These are phyloP conservation scores for Pangasianodon hypophthalmus DNA, from an alignment of 2,113 vertebrate species.

Conservation along the genomic window DNA sequence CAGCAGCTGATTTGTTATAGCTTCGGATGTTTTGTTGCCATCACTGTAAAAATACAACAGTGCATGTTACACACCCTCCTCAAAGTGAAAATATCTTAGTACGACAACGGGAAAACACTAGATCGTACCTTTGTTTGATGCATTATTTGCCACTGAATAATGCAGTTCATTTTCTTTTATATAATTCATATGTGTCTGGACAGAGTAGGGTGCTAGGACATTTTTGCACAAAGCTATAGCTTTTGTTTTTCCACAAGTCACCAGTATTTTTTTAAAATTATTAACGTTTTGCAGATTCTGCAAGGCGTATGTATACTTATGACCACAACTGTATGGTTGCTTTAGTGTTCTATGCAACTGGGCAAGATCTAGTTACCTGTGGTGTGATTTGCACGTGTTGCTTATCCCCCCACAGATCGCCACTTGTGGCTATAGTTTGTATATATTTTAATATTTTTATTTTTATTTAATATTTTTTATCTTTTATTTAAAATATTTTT, in stretches of 20 bases:
- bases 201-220: slow-evolving; percentile 23
- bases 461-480: no score
- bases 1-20: slow-evolving; percentile 17
- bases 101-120: slow-evolving; percentile 20
- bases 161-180: slow-evolving; percentile 35
- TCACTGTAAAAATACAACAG: slow-evolving; percentile 32
- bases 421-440: no score
- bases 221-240: slow-evolving; percentile 15
- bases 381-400: no score
- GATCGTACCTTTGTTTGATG: no score
- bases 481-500: no score
- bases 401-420: no score
- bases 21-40: slow-evolving; percentile 9
- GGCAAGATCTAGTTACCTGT: no score
- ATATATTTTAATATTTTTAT: no score
- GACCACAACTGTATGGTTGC: no score
- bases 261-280: background rate
- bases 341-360: no score
- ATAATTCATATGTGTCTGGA: slow-evolving; percentile 12
- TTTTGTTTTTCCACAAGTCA: slow-evolving; percentile 34
- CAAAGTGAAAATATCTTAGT: slow-evolving; percentile 41
- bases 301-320: no score
- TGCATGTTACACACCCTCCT: slow-evolving; percentile 19
- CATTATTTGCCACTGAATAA: slow-evolving; percentile 5
- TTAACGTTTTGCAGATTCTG: no score